Evolutionary conservation across 2,797 vertebrate genomes (phyloP).

Genomic region (Propithecus perrieri): DNA sequence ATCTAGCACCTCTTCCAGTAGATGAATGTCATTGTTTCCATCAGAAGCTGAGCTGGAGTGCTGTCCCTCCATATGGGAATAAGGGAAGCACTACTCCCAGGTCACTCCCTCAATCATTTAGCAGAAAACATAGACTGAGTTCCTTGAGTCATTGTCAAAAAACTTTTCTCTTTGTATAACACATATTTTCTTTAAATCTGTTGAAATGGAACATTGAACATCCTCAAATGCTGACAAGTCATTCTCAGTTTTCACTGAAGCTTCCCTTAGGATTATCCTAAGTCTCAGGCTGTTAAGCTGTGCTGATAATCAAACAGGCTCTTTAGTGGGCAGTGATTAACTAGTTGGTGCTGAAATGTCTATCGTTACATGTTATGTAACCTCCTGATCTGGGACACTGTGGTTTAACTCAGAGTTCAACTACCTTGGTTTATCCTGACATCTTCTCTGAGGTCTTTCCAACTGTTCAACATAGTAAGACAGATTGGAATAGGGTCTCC

Average conservation of each 20-base stretch:
- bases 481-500: neutral
- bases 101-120: neutral
- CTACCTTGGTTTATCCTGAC: neutral
- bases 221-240: neutral
- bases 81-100: neutral
- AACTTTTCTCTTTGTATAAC: neutral
- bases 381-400: neutral
- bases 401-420: neutral
- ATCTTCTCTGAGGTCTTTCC: neutral
- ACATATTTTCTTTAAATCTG: neutral
- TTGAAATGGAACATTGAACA: neutral
- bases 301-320: neutral
- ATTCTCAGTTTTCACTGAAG: neutral
- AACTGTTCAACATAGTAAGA: neutral
- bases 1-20: neutral
- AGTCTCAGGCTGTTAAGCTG: neutral
- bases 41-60: neutral
- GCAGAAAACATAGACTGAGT: neutral
- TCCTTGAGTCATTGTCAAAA: neutral
- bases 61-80: no score
- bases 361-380: no score
- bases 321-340: neutral
- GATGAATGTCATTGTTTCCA: neutral
- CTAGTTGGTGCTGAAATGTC: neutral
- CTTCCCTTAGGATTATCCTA: neutral